Conservation (phyloP, 2,888 invertebrate genomes). For the Spodoptera littoralis region DNA sequence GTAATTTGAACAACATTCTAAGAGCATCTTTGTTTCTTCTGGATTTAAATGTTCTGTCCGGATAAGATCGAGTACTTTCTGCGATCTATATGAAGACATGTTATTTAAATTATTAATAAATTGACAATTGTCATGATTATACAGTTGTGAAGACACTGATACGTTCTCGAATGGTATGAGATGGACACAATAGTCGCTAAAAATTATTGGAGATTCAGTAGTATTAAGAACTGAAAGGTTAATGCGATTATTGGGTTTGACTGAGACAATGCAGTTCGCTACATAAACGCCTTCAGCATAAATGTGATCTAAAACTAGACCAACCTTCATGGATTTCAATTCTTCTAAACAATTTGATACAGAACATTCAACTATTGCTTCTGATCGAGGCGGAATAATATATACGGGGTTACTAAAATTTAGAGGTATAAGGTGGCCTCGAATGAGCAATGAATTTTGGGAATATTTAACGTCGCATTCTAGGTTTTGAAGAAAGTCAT, state of each 20-base stretch:
- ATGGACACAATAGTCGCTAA: background rate
- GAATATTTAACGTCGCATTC: background rate
- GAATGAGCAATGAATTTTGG: conserved; percentile 1
- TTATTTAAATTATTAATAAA: background rate
- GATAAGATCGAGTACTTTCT: conserved; percentile 5
- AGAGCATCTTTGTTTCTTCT: conserved; percentile 4
- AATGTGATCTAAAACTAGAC: conserved; percentile 1
- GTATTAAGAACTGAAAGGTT: background rate
- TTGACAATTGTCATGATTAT: background rate
- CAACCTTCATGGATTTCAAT: conserved; percentile 1
- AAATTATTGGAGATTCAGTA: conserved; percentile 1
- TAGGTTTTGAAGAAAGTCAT: background rate
- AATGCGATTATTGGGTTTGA: conserved; percentile 2
- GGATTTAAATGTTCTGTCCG: conserved; percentile 6
- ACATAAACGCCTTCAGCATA: conserved; percentile 1
- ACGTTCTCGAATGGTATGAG: background rate
- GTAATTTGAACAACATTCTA: conserved; percentile 3
- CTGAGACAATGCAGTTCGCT: conserved; percentile 2
- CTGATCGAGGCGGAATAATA: conserved; percentile 1
- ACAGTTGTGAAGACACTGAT: background rate
- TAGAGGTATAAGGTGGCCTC: conserved; percentile 2
- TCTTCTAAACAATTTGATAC: conserved; percentile 2
- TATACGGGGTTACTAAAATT: background rate
- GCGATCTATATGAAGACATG: background rate
- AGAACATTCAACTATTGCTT: conserved; percentile 3